Percentiles rank a stretch among this genome's conserved stretches.
Evolutionary conservation across 1,140 invertebrate species (phyloP).

Genomic region (Meteorus sp.): DNA sequence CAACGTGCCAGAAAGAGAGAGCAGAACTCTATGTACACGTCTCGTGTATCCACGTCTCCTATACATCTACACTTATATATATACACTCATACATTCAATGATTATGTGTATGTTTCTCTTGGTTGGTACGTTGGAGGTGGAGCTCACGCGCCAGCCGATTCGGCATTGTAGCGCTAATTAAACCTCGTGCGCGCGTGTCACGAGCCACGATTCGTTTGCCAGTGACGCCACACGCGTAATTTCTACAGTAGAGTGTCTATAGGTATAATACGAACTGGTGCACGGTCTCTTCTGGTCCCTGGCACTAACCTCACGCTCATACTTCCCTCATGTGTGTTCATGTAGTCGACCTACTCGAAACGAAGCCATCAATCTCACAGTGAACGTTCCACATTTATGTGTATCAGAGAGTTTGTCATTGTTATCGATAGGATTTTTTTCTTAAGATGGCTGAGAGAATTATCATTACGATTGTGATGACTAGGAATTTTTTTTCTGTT

Average conservation of each 20-base stretch:
- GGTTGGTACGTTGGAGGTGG: not conserved
- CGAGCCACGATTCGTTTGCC: constrained; percentile 40
- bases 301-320: constrained; percentile 6
- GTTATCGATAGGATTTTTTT: not conserved
- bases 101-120: not conserved
- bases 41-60: not conserved
- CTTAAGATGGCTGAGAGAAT: not conserved
- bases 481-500: not conserved
- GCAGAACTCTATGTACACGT: constrained; percentile 8
- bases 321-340: not conserved
- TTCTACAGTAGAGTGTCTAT: constrained; percentile 31
- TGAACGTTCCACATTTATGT: not conserved
- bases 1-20: constrained; percentile 51
- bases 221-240: constrained; percentile 47
- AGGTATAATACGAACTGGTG: not conserved
- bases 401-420: not conserved
- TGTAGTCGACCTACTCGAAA: not conserved
- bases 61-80: not conserved
- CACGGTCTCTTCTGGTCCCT: constrained; percentile 29
- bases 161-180: constrained; percentile 54
- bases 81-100: constrained; percentile 2
- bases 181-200: constrained; percentile 48
- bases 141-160: constrained; percentile 31
- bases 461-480: not conserved
- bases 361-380: constrained; percentile 1